A percentile compares a stretch with the other conserved stretches of the same genome.
These are phyloP conservation scores for Ichneumoninae sp. DNA, from an alignment of 2,888 invertebrate species.

Conservation along the genomic window DNA sequence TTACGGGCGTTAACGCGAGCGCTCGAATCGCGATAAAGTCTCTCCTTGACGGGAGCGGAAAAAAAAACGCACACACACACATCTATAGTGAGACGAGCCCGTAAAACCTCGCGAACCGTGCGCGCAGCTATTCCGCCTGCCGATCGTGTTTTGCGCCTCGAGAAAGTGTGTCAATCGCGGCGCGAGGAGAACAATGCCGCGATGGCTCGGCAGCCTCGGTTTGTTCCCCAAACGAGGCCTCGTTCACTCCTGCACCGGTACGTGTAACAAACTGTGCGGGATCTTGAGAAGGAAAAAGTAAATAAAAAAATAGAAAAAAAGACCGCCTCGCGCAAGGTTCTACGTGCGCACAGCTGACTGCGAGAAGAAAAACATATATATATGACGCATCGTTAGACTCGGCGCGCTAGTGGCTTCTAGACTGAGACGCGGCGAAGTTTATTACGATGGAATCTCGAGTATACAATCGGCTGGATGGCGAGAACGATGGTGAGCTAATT, in stretches of 20 bases:
- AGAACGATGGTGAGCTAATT: background rate
- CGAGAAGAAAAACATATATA: background rate
- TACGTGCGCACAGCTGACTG: background rate
- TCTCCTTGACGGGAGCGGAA: conserved; percentile 12
- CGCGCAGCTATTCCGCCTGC: conserved; percentile 11
- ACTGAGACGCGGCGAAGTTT: background rate
- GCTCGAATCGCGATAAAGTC: conserved; percentile 20
- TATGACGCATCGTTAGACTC: background rate
- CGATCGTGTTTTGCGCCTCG: conserved; percentile 28
- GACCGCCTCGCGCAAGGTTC: background rate
- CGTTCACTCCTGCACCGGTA: background rate
- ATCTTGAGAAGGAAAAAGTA: background rate
- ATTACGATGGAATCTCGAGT: background rate
- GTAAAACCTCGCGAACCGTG: conserved; percentile 32
- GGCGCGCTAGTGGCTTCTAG: background rate
- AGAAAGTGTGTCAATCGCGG: conserved; percentile 62
- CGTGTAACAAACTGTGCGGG: background rate
- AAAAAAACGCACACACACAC: background rate
- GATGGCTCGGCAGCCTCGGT: conserved; percentile 15
- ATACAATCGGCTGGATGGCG: background rate
- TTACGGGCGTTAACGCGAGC: conserved; percentile 10
- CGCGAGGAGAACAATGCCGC: conserved; percentile 33
- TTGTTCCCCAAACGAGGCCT: background rate
- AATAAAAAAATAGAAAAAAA: background rate
- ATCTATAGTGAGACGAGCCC: background rate